Evolutionary conservation across 2,888 invertebrate genomes (phyloP).

Genomic region (Candidula unifasciata): DNA sequence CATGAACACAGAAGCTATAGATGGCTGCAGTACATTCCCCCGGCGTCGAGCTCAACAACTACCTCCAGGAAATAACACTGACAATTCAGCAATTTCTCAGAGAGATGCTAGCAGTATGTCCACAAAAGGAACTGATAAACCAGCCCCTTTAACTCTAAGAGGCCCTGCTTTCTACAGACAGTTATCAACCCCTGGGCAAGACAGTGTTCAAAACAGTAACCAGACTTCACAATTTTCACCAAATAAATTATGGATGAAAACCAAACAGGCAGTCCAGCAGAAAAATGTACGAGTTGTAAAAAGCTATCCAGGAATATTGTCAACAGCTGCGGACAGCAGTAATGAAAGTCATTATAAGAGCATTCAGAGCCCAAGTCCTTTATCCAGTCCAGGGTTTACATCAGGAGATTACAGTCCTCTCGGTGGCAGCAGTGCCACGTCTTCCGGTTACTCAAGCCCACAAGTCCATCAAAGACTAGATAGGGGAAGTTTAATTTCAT

Average conservation of each 20-base stretch:
- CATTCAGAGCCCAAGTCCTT: background rate
- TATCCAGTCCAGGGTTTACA: background rate
- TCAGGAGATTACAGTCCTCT: background rate
- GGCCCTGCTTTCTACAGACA: conserved; percentile 7
- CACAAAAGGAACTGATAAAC: background rate
- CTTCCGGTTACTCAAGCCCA: background rate
- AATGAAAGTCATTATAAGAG: background rate
- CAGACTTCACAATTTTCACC: background rate
- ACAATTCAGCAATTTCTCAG: conserved; percentile 9
- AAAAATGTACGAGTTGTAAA: background rate
- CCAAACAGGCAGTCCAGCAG: conserved; percentile 34
- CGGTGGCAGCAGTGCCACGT: background rate
- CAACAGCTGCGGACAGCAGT: background rate
- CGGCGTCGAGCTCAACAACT: conserved; percentile 22
- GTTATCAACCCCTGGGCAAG: background rate
- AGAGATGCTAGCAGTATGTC: background rate
- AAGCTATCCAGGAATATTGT: background rate
- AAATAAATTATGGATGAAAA: conserved; percentile 18
- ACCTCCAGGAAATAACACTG: background rate
- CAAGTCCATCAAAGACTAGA: background rate
- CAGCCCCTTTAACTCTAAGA: background rate
- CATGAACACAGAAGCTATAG: conserved; percentile 4
- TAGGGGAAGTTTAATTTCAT: background rate
- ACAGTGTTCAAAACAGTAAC: background rate
- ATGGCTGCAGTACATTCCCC: conserved; percentile 49